A percentile compares a stretch with the other conserved stretches of the same genome.
Evolutionary conservation across 2,888 invertebrate genomes (phyloP).

Genomic region (Argyresthia albistria): DNA sequence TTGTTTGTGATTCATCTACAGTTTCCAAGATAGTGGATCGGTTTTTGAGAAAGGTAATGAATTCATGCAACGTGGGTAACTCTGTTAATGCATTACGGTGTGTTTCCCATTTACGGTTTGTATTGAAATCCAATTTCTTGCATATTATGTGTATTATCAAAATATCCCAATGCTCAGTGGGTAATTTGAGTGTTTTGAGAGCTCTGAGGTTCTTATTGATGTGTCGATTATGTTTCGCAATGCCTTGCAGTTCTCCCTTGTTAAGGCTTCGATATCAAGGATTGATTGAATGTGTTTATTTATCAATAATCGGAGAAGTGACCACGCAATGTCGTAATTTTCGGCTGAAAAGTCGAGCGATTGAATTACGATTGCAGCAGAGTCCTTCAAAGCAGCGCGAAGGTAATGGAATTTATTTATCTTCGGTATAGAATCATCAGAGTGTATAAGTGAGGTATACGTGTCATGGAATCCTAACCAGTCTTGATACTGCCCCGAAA

Average conservation of each 20-base stretch:
- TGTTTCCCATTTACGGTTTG: constrained; percentile 6
- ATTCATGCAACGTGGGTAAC: constrained; percentile 1
- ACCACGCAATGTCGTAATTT: neutral
- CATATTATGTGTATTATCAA: constrained; percentile 6
- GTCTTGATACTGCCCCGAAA: neutral
- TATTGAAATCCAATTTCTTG: constrained; percentile 4
- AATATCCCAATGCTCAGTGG: constrained; percentile 8
- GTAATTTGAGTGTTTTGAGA: neutral
- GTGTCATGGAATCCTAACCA: neutral
- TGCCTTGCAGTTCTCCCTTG: neutral
- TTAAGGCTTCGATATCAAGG: neutral
- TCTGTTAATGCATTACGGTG: neutral
- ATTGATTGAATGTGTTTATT: no score
- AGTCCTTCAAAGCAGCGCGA: neutral
- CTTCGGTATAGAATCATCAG: neutral
- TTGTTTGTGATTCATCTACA: constrained; percentile 5
- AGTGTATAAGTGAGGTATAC: neutral
- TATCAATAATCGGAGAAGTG: neutral
- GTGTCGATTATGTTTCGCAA: neutral
- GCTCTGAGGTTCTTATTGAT: constrained; percentile 2
- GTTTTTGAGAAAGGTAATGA: constrained; percentile 7
- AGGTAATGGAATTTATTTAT: neutral
- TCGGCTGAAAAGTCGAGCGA: neutral
- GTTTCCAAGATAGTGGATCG: constrained; percentile 7
- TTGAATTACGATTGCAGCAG: neutral